phyloP scores from a whole-genome alignment of 2,888 invertebrate species.

The Lithophane socia region DNA sequence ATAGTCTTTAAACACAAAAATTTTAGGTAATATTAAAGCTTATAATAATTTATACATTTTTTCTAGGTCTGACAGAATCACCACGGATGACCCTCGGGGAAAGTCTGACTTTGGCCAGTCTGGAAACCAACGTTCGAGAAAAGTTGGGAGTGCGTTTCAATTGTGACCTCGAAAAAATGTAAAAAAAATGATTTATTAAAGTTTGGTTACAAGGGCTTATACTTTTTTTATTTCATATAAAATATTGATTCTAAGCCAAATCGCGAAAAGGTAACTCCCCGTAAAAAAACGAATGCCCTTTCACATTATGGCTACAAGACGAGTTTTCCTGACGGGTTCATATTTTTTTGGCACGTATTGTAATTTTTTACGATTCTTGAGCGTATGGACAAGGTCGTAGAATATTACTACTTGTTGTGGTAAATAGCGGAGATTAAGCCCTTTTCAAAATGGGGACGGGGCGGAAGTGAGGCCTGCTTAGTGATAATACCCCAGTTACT shows the following conservation, averaged over 20 bases:
- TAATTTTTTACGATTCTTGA: background rate
- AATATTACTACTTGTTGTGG: constrained; percentile 54
- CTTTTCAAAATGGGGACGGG: constrained; percentile 44
- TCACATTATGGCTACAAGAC: background rate
- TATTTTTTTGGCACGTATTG: background rate
- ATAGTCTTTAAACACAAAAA: background rate
- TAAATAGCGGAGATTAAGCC: constrained; percentile 68
- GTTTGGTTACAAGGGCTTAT: background rate
- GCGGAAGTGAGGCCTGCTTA: constrained; percentile 55
- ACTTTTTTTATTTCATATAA: background rate
- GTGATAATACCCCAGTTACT: constrained; percentile 36
- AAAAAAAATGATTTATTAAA: background rate
- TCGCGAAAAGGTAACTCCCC: background rate
- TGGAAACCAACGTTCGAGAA: constrained; percentile 93
- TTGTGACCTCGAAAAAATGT: constrained; percentile 3
- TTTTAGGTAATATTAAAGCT: background rate
- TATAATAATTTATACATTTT: background rate
- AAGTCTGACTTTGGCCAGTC: constrained; percentile 92
- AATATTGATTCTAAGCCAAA: background rate
- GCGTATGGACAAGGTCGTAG: background rate
- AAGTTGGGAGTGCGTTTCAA: constrained; percentile 91
- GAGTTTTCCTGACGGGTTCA: background rate
- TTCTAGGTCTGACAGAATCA: constrained; percentile 92
- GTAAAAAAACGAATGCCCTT: background rate
- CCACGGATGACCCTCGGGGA: constrained; percentile 92